These are phyloP conservation scores for Montipora foliosa DNA, from an alignment of 64 coral and sea anemone species.

Conservation along the genomic window DNA sequence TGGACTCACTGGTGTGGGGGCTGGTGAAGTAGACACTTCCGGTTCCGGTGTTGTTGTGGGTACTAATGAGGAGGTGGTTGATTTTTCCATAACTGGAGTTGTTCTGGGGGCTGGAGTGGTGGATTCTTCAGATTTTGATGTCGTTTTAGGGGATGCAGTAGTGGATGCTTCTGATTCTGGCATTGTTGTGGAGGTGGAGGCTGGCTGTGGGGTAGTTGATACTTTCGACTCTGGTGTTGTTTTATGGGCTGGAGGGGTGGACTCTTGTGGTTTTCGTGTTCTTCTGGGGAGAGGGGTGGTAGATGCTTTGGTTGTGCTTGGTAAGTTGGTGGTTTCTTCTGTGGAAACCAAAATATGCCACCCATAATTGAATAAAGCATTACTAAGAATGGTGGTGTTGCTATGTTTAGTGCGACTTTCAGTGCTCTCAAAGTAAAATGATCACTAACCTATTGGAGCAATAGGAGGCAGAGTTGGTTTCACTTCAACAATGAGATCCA, in stretches of 20 bases:
- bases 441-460: background rate
- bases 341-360: background rate
- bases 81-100: background rate
- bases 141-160: background rate
- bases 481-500: slow-evolving; percentile 15
- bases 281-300: background rate
- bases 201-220: background rate
- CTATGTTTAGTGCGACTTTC: background rate
- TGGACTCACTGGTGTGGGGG: background rate
- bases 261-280: background rate
- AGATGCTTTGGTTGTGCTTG: background rate
- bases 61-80: background rate
- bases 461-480: background rate
- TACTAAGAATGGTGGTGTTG: background rate
- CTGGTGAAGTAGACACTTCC: background rate
- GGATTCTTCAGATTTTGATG: background rate
- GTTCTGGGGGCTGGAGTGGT: background rate
- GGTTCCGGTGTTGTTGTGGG: background rate
- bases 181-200: background rate
- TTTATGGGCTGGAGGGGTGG: background rate
- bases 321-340: background rate
- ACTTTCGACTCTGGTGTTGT: background rate
- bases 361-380: background rate
- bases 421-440: background rate
- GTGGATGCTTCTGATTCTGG: background rate